Percentiles rank a stretch among this genome's conserved stretches.
phyloP scores from a whole-genome alignment of 2,113 vertebrate genomes.

The Crotophaga sulcirostris region DNA sequence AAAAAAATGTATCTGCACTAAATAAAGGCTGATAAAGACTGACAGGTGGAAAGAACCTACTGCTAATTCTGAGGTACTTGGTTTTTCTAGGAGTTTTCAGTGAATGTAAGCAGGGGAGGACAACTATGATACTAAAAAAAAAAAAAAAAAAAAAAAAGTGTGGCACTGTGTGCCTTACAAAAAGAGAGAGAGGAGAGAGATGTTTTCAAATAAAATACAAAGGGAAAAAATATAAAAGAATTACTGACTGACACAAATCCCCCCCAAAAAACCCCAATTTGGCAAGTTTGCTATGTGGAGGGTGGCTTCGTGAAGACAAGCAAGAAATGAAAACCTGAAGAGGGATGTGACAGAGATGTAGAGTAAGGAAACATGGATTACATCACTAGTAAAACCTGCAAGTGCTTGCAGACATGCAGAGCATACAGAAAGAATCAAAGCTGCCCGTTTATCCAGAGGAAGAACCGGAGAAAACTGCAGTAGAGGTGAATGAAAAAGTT shows the following conservation, averaged over 20 bases:
- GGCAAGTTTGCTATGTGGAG: neutral
- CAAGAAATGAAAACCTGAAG: neutral
- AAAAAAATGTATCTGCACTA: neutral
- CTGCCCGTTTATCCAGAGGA: neutral
- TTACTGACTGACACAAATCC: neutral
- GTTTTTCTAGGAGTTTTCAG: neutral
- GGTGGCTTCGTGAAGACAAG: neutral
- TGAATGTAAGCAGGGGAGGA: neutral
- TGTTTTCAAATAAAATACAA: neutral
- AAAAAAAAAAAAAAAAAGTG: neutral
- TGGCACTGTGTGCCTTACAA: neutral
- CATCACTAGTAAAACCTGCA: neutral
- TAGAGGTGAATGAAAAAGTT: neutral
- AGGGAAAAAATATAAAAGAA: neutral
- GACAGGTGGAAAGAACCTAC: neutral
- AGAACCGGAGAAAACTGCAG: neutral
- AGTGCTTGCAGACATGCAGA: neutral
- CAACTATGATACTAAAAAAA: neutral
- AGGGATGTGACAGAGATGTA: neutral
- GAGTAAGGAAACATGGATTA: neutral
- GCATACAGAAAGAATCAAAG: neutral
- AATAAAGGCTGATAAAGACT: neutral
- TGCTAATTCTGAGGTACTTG: neutral
- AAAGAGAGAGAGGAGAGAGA: neutral
- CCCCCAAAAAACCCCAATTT: fast-evolving